Percentiles rank a stretch among this genome's conserved stretches.
These are phyloP conservation scores for Rhagium mordax DNA, from an alignment of 2,888 invertebrate species.

Conservation along the genomic window DNA sequence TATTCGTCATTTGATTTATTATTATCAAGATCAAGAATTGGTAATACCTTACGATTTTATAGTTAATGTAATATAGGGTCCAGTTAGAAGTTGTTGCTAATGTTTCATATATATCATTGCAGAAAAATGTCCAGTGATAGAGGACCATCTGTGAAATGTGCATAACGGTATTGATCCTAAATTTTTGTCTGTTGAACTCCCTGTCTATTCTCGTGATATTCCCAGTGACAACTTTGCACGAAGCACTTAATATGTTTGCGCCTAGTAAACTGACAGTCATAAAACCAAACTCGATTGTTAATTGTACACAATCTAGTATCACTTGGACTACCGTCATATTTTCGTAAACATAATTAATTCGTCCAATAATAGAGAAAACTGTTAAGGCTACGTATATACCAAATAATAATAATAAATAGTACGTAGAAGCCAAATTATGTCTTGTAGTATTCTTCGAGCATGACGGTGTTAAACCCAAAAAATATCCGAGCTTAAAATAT, in stretches of 20 bases:
- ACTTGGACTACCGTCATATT: not conserved
- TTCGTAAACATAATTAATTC: not conserved
- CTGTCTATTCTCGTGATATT: not conserved
- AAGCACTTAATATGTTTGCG: not conserved
- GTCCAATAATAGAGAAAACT: not conserved
- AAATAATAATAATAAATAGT: not conserved
- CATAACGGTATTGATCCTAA: not conserved
- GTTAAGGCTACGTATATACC: not conserved
- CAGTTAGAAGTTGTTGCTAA: not conserved
- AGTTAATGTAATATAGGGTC: constrained; percentile 3
- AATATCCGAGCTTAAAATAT: not conserved
- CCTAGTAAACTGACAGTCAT: not conserved
- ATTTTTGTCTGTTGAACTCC: not conserved
- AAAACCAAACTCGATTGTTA: not conserved
- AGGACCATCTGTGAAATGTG: not conserved
- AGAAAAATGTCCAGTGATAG: not conserved
- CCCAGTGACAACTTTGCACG: not conserved
- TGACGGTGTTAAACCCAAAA: not conserved
- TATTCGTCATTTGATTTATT: not conserved
- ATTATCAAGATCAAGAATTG: not conserved
- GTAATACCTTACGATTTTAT: constrained; percentile 1
- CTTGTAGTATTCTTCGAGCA: not conserved
- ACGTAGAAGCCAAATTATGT: not conserved
- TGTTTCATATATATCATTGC: not conserved
- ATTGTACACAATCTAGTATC: not conserved